phyloP scores from a whole-genome alignment of 2,113 vertebrate species.

The Bagarius yarrelli region DNA sequence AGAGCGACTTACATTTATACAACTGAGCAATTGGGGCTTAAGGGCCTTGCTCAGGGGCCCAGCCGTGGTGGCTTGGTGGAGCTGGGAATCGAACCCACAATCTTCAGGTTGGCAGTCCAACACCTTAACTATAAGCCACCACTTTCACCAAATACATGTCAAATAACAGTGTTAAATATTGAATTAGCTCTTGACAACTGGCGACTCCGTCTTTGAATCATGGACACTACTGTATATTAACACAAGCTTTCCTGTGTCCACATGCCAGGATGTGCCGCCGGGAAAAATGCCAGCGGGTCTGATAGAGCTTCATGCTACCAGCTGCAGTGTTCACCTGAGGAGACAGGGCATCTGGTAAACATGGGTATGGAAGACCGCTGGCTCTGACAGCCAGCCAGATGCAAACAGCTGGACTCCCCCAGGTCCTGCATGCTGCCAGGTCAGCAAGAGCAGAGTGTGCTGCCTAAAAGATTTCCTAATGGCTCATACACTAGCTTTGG shows the following conservation, averaged over 20 bases:
- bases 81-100: too few relatives aligned
- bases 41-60: too few relatives aligned
- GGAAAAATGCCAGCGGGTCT: slow-evolving; percentile 52
- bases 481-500: neutral
- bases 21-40: too few relatives aligned
- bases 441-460: slow-evolving; percentile 37
- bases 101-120: too few relatives aligned
- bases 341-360: slow-evolving; percentile 68
- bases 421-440: slow-evolving; percentile 49
- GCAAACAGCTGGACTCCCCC: slow-evolving; percentile 59
- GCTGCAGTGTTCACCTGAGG: slow-evolving; percentile 64
- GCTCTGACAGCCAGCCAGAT: slow-evolving; percentile 58
- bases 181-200: neutral
- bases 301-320: slow-evolving; percentile 57
- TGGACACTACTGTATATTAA: slow-evolving; percentile 36
- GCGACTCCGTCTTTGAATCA: neutral
- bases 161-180: neutral
- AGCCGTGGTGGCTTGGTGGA: too few relatives aligned
- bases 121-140: too few relatives aligned
- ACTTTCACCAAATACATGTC: too few relatives aligned
- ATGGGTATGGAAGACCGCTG: slow-evolving; percentile 47
- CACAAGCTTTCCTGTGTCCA: slow-evolving; percentile 11
- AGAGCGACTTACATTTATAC: too few relatives aligned
- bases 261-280: slow-evolving; percentile 33
- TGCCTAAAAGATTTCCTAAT: slow-evolving; percentile 34